Percentiles rank a stretch among this genome's conserved stretches.
Conservation (phyloP, 2,888 invertebrate genomes). For the Anodontia alba region DNA sequence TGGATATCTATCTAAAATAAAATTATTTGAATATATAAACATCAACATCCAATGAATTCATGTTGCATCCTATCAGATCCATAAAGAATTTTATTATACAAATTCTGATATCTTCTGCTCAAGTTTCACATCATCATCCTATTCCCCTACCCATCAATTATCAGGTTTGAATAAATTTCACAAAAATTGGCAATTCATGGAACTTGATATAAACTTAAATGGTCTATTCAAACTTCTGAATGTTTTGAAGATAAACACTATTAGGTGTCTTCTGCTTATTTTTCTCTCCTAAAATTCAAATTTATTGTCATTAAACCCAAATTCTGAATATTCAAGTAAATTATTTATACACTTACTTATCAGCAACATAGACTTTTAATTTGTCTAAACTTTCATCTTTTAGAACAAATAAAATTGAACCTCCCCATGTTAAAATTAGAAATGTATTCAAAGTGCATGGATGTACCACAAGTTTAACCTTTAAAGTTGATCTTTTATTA, state of each 20-base stretch:
- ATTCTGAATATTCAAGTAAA: background rate
- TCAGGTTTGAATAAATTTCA: background rate
- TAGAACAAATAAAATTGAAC: background rate
- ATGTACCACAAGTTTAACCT: no score
- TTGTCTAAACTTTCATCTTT: background rate
- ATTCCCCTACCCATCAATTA: slow-evolving; percentile 5
- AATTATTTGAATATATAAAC: slow-evolving; percentile 10
- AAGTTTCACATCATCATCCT: background rate
- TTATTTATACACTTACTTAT: background rate
- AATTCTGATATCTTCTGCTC: slow-evolving; percentile 5
- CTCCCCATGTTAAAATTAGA: no score
- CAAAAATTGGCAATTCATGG: background rate
- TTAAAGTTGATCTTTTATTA: no score
- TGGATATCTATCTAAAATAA: slow-evolving; percentile 9
- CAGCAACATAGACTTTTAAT: background rate
- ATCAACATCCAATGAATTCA: slow-evolving; percentile 1
- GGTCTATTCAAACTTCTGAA: background rate
- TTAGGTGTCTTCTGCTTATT: background rate
- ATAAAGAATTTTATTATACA: slow-evolving; percentile 17
- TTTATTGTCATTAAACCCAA: background rate
- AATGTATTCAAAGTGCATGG: no score
- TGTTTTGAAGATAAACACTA: slow-evolving; percentile 2
- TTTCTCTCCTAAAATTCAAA: slow-evolving; percentile 6
- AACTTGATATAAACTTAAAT: no score
- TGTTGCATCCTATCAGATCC: slow-evolving; percentile 11